Evolutionary conservation across 2,113 vertebrate genomes (phyloP).

Genomic region (Leptodactylus fuscus): DNA sequence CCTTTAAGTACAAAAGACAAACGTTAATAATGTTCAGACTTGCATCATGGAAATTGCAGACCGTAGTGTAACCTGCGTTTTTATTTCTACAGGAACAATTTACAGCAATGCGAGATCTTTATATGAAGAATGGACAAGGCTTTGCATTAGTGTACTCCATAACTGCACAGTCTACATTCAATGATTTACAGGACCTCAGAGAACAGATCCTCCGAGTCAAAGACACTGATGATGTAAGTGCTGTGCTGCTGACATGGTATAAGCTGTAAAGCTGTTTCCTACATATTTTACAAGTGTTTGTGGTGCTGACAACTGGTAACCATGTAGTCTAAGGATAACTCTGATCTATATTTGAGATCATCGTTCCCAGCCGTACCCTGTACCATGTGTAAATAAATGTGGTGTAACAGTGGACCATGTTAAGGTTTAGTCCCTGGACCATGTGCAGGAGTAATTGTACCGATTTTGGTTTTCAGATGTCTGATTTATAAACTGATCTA

Average conservation of each 20-base stretch:
- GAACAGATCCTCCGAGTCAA: slow-evolving; percentile 88
- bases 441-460: too few species aligned
- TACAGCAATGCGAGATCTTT: slow-evolving; percentile 86
- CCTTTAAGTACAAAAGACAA: too few species aligned
- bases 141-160: slow-evolving; percentile 88
- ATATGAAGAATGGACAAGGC: slow-evolving; percentile 87
- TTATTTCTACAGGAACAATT: slow-evolving; percentile 78
- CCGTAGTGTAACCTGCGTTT: neutral
- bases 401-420: too few species aligned
- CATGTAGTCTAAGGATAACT: too few species aligned
- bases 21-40: too few species aligned
- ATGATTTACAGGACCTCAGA: slow-evolving; percentile 84
- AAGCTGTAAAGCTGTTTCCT: neutral
- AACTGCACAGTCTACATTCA: slow-evolving; percentile 86
- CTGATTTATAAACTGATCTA: too few species aligned
- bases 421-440: too few species aligned
- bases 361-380: too few species aligned
- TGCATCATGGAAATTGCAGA: too few species aligned
- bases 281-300: neutral
- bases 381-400: too few species aligned
- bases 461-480: too few species aligned
- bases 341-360: too few species aligned
- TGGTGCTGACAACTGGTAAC: neutral
- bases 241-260: neutral
- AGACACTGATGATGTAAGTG: slow-evolving; percentile 85